A percentile compares a stretch with the other conserved stretches of the same genome.
phyloP scores from a whole-genome alignment of 1,140 invertebrate genomes.

The Euglossa dilemma region DNA sequence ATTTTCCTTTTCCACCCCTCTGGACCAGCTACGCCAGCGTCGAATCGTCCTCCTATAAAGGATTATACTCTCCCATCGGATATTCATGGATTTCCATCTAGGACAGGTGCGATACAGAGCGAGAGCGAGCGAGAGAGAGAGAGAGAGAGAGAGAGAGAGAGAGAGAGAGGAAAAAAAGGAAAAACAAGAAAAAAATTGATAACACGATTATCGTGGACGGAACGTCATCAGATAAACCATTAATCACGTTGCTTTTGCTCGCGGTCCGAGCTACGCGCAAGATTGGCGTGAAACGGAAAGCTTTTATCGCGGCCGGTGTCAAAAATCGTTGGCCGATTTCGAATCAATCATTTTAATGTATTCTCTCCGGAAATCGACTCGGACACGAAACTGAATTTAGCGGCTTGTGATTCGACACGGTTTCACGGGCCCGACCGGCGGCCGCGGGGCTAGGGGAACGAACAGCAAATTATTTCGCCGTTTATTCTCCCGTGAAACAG shows the following conservation, averaged over 20 bases:
- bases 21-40: background rate
- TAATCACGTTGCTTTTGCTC: constrained; percentile 25
- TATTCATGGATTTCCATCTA: background rate
- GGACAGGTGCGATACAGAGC: background rate
- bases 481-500: constrained; percentile 54
- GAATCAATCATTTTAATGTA: constrained; percentile 58
- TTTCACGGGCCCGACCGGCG: background rate
- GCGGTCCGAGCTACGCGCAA: background rate
- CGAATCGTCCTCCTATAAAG: background rate
- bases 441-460: background rate
- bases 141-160: background rate
- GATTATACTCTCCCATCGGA: background rate
- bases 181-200: background rate
- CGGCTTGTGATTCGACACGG: constrained; percentile 38
- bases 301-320: constrained; percentile 42
- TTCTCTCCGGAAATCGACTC: constrained; percentile 48
- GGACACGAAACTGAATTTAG: constrained; percentile 45
- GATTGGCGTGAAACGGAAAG: constrained; percentile 30
- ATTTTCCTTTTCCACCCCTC: no score
- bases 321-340: constrained; percentile 49
- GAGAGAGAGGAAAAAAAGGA: background rate
- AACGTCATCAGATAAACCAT: constrained; percentile 42
- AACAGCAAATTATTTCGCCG: constrained; percentile 39
- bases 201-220: constrained; percentile 27
- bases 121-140: no score